Base-by-base conservation (phyloP, 2,113 vertebrate species). In the Cyprinodon tularosa region DNA sequence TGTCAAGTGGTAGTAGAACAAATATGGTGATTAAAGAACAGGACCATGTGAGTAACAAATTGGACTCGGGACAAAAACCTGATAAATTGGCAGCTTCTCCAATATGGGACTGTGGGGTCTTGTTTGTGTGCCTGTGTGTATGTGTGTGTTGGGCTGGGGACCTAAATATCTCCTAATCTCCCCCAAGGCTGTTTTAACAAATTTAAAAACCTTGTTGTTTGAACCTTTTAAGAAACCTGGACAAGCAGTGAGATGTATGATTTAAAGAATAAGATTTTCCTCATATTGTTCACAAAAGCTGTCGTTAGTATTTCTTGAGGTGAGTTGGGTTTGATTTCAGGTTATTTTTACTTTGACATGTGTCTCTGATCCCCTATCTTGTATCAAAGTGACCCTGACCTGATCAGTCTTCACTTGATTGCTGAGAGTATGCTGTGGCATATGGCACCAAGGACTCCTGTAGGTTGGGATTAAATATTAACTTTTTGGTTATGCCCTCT, bases 1-100 rank as follows among this genome's bases (percentile, higher is more conserved):
- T 40, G 48, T 66, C 57, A 72, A 70, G 69, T 15, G 57, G 44
- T 68, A 64, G 61, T 62, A 42, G 83, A 81, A 68, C 64, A 44
- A 57, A 20, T 15, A 4, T 48, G 14, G 8, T 70, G 78, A 82
- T 75, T 64, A 39, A 42, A 66, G 53, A 38, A 61, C 22, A 3
- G 38, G 66, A 71, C 39, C 20, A 22, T 42, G 40, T 76, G 48
- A 66, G 61, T 72, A 61, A 72, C 29, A 61, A 59, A 77, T 75
- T 77, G 76, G 71, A 82, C 44, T 40, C 8, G 0, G 12, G 48
- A 78, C 69, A n/a, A 37, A 83, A 66, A 66, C 48, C 38, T 44
- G 72, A 59, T 50, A 9, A 3, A 64, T 78, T 77, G 84, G 66
- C 81, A 67, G 4, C 6, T 71, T 36, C 75, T 76, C n/a, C 60